These are phyloP conservation scores for Dryoscopus gambensis DNA, from an alignment of 2,113 vertebrate genomes.

Conservation along the genomic window DNA sequence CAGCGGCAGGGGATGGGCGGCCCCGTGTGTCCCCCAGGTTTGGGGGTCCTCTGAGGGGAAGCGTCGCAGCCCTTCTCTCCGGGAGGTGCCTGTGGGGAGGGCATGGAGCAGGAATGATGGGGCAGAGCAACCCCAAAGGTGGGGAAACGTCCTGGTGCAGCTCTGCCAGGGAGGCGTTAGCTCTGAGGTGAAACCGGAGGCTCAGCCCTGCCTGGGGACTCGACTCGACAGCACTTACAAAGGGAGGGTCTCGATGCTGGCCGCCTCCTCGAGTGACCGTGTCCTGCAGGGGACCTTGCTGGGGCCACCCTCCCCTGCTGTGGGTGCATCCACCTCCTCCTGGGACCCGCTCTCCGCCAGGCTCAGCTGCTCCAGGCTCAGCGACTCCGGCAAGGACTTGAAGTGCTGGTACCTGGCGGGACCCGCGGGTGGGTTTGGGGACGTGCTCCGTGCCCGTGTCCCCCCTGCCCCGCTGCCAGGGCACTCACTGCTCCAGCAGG, in stretches of 20 bases:
- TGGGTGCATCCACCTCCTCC: neutral
- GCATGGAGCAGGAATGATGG: neutral
- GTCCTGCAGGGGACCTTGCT: neutral
- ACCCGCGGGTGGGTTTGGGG: neutral
- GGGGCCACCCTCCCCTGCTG: neutral
- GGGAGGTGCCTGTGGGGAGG: neutral
- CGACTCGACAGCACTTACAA: slow-evolving; percentile 59
- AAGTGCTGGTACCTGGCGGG: slow-evolving; percentile 70
- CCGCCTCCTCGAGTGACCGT: neutral
- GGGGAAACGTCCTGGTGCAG: neutral
- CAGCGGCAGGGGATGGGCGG: neutral
- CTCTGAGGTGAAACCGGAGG: neutral
- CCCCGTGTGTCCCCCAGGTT: rapidly evolving
- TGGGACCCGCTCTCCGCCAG: neutral
- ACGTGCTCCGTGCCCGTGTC: rapidly evolving
- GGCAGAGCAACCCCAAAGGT: rapidly evolving
- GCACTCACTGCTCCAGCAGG: slow-evolving; percentile 77
- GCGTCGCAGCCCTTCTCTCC: rapidly evolving
- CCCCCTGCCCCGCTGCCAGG: rapidly evolving
- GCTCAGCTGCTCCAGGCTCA: slow-evolving; percentile 45
- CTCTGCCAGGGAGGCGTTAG: neutral
- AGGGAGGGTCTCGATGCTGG: neutral
- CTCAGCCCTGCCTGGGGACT: rapidly evolving
- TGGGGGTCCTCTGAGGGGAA: neutral
- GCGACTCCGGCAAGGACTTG: slow-evolving; percentile 67